Conservation (phyloP, 2,797 vertebrate genomes). For the Novumbra hubbsi region DNA sequence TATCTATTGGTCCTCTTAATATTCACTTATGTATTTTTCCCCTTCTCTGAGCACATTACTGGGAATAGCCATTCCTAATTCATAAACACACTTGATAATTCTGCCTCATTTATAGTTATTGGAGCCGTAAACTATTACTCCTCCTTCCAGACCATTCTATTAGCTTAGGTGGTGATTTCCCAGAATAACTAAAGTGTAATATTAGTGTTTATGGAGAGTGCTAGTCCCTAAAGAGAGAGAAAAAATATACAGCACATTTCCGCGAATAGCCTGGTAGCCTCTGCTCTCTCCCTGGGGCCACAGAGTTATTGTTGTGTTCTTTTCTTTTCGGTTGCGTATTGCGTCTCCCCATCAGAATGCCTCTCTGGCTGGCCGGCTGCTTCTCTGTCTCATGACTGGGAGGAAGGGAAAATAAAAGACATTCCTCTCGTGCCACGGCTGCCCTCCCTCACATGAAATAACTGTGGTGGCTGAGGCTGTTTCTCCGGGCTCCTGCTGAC, state of each 20-base stretch:
- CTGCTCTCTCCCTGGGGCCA: conserved; percentile 44
- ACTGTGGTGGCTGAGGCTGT: conserved; percentile 25
- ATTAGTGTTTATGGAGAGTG: conserved; percentile 40
- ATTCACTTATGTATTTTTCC: conserved; percentile 73
- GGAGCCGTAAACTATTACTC: conserved; percentile 48
- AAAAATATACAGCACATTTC: conserved; percentile 50
- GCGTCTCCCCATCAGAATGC: neutral
- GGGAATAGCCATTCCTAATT: conserved; percentile 72
- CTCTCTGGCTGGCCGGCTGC: neutral
- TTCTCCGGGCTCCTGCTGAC: conserved; percentile 40
- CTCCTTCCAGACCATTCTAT: conserved; percentile 56
- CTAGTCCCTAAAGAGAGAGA: conserved; percentile 24
- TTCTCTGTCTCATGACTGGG: conserved; percentile 33
- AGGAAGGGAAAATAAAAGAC: conserved; percentile 40
- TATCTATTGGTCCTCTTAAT: conserved; percentile 67
- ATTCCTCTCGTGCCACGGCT: conserved; percentile 61
- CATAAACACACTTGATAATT: conserved; percentile 68
- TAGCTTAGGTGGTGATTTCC: conserved; percentile 64
- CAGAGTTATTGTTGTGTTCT: conserved; percentile 56
- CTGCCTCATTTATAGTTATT: conserved; percentile 65
- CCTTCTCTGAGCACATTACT: conserved; percentile 66
- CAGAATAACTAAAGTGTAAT: conserved; percentile 61
- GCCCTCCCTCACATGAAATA: conserved; percentile 49
- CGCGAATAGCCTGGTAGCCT: conserved; percentile 36
- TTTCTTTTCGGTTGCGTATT: too few relatives aligned